These are phyloP conservation scores for Zaprionus kolodkinae DNA, from an alignment of 1,140 invertebrate genomes.

Conservation along the genomic window DNA sequence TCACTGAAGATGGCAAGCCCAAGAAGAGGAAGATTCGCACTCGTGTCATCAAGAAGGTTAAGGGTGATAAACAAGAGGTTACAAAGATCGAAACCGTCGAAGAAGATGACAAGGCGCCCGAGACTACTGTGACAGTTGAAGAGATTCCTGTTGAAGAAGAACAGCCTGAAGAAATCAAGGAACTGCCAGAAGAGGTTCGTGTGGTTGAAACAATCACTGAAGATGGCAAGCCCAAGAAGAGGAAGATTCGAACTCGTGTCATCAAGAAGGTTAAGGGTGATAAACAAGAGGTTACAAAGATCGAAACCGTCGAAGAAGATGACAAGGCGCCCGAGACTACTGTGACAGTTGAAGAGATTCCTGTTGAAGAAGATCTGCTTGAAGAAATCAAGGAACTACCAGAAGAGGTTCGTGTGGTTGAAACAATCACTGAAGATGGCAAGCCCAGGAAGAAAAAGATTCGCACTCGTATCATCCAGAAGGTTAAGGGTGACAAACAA, in stretches of 20 bases:
- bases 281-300: slow-evolving; percentile 78
- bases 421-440: slow-evolving; percentile 22
- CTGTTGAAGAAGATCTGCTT: slow-evolving; percentile 28
- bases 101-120: slow-evolving; percentile 79
- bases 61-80: slow-evolving; percentile 73
- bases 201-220: slow-evolving; percentile 37
- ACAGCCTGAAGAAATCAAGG: slow-evolving; percentile 27
- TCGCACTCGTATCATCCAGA: slow-evolving; percentile 68
- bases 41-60: slow-evolving; percentile 68
- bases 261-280: slow-evolving; percentile 66
- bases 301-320: slow-evolving; percentile 83
- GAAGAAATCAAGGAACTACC: slow-evolving; percentile 36
- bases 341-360: slow-evolving; percentile 54
- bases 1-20: slow-evolving; percentile 18
- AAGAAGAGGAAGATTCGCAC: slow-evolving; percentile 57
- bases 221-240: slow-evolving; percentile 6
- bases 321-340: slow-evolving; percentile 74
- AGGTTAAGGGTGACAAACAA: slow-evolving; percentile 72
- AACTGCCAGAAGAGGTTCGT: slow-evolving; percentile 35
- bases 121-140: slow-evolving; percentile 69
- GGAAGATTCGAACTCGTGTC: slow-evolving; percentile 4
- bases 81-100: slow-evolving; percentile 82
- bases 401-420: slow-evolving; percentile 33
- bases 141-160: slow-evolving; percentile 40
- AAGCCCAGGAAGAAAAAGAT: slow-evolving; percentile 38